Percentiles rank a stretch among this genome's conserved stretches.
Conservation (phyloP, 2,797 vertebrate species). For the Pitangus sulphuratus region DNA sequence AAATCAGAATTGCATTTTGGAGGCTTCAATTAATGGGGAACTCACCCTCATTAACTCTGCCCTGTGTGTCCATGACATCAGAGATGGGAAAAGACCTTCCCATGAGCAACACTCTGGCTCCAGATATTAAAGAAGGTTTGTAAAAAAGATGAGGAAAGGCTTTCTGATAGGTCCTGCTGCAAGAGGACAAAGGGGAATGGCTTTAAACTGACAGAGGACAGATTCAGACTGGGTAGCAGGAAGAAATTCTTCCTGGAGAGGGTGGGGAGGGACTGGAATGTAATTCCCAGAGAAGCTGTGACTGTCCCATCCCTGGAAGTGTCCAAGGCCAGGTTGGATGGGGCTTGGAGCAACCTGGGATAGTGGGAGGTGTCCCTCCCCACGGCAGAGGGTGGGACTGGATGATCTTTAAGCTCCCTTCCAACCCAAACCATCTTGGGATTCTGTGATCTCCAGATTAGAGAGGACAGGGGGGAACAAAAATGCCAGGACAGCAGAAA, state of each 20-base stretch:
- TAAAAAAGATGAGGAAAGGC: neutral
- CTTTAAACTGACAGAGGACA: neutral
- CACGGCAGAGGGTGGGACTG: fast-evolving
- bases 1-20: neutral
- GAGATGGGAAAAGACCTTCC: neutral
- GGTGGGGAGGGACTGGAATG: fast-evolving
- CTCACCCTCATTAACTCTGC: neutral
- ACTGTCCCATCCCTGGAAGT: neutral
- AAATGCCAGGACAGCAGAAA: neutral
- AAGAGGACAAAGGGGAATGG: neutral
- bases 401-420: fast-evolving
- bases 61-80: neutral
- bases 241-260: neutral
- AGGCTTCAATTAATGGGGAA: neutral
- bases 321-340: fast-evolving
- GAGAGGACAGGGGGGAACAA: neutral
- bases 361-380: fast-evolving
- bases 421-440: neutral
- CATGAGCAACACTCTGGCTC: neutral
- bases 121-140: neutral
- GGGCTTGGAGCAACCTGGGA: neutral
- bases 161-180: neutral
- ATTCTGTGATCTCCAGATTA: neutral
- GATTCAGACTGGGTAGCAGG: too few relatives aligned
- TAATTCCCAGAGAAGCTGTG: fast-evolving